Evolutionary conservation across 1,140 invertebrate genomes (phyloP).

Genomic region (Drosophila ogumai): DNA sequence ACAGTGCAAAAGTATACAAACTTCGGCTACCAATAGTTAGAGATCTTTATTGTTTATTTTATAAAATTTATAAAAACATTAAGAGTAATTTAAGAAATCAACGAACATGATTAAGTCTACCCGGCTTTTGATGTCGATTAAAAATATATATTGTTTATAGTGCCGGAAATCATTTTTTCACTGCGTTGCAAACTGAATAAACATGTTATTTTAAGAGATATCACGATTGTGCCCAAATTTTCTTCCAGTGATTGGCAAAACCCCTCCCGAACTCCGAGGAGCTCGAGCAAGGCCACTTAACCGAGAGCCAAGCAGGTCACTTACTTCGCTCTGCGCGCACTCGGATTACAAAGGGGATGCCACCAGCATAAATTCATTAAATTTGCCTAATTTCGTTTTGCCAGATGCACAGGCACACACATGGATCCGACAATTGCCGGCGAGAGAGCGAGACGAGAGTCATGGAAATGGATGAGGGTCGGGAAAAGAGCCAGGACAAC

Average conservation of each 20-base stretch:
- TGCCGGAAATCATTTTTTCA: too few relatives aligned
- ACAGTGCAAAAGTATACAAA: too few relatives aligned
- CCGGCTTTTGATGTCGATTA: too few relatives aligned
- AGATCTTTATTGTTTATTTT: too few relatives aligned
- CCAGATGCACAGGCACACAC: conserved; percentile 50
- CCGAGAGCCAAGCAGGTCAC: conserved; percentile 71
- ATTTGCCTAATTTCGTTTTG: conserved; percentile 81
- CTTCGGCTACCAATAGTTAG: too few relatives aligned
- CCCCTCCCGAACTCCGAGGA: conserved; percentile 4
- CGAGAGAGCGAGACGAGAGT: conserved; percentile 9
- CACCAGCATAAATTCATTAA: conserved; percentile 84
- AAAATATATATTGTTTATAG: too few relatives aligned
- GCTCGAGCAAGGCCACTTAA: conserved; percentile 68
- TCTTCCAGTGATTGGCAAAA: background rate
- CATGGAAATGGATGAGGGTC: conserved; percentile 44
- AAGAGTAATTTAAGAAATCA: too few relatives aligned
- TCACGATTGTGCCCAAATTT: background rate
- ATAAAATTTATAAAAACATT: too few relatives aligned
- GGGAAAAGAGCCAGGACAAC: conserved; percentile 62
- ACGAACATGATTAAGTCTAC: too few relatives aligned
- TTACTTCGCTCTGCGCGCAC: conserved; percentile 67
- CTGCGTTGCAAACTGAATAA: too few relatives aligned
- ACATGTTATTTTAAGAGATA: too few relatives aligned
- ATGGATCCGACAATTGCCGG: conserved; percentile 49
- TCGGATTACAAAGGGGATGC: conserved; percentile 78